Conservation (phyloP, 2,113 vertebrate species). For the Oreochromis spilurus region DNA sequence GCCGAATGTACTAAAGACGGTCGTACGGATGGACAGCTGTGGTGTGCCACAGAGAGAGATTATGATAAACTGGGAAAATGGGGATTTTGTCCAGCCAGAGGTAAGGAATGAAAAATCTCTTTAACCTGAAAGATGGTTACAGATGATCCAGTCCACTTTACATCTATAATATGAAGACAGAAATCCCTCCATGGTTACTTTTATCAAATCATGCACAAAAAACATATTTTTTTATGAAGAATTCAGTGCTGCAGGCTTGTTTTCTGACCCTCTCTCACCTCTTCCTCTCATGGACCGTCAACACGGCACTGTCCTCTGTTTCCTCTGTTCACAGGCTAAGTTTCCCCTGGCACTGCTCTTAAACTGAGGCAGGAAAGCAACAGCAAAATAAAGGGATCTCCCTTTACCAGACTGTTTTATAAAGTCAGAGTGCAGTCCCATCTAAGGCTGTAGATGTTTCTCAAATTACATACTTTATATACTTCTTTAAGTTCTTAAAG, state of each 20-base stretch:
- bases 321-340: conserved; percentile 23
- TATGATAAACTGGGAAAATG: conserved; percentile 70
- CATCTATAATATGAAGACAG: neutral
- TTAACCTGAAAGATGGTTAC: neutral
- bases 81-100: conserved; percentile 74
- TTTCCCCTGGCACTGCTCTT: conserved; percentile 43
- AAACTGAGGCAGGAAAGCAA: conserved; percentile 57
- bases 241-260: conserved; percentile 40
- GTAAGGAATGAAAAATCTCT: conserved; percentile 65
- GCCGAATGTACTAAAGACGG: too few relatives aligned
- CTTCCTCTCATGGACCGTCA: conserved; percentile 50
- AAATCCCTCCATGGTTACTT: neutral
- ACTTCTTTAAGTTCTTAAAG: neutral
- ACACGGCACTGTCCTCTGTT: conserved; percentile 25
- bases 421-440: neutral
- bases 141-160: neutral
- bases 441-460: neutral
- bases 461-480: neutral
- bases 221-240: neutral
- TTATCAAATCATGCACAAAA: neutral
- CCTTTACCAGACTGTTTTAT: neutral
- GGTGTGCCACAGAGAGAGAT: conserved; percentile 73
- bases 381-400: conserved; percentile 21
- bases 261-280: conserved; percentile 44
- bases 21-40: conserved; percentile 37